Base-by-base conservation (phyloP, 2,797 vertebrate species). In the Poecilia picta region DNA sequence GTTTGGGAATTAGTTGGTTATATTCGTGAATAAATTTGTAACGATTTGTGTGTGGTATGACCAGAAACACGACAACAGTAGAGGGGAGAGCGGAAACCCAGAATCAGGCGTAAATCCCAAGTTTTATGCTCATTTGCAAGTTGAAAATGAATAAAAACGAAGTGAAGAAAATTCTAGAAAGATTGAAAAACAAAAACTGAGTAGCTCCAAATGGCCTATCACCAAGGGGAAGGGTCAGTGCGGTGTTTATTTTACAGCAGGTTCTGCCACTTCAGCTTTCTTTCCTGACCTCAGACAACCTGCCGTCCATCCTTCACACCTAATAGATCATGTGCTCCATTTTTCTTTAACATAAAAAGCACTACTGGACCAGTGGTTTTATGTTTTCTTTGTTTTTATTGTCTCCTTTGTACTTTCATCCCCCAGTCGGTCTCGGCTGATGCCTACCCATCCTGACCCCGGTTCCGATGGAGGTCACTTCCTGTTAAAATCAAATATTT, bases 1-100 rank as follows among this genome's bases (percentile, higher is more conserved):
- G 36, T 71, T 71, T 45, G 23, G 41, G 41, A 71, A 71, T n/a
- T n/a, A n/a, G 39, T 45, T 45, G 68, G 68, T 71, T 71, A 6
- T 71, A 71, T 71, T 15, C 8, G 23, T 45, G 25, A 71, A n/a
- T 15, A 45, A n/a, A 45, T 71, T n/a, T 12, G n/a, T 16, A 71
- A 23, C 25, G 43, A 1, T n/a, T 70, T 71, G 41, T 45, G 4
- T 8, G 43, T 28, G 25, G 68, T 8, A 15, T 25, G 16, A 45
- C 68, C 66, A 43, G 49, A n/a, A 25, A 43, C 36, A 5, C 41
- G 20, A 41, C 18, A 68, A 68, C 20, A 68, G 39, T 2, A 8
- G 49, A 23, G 7, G 49, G 47, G 2, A 1, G 45, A 2, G 18
- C 33, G 36, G 18, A 4, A 23, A 39, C 8, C 31, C 7, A 66